Evolutionary conservation across 2,113 vertebrate species (phyloP).

Genomic region (Mustelus asterias): DNA sequence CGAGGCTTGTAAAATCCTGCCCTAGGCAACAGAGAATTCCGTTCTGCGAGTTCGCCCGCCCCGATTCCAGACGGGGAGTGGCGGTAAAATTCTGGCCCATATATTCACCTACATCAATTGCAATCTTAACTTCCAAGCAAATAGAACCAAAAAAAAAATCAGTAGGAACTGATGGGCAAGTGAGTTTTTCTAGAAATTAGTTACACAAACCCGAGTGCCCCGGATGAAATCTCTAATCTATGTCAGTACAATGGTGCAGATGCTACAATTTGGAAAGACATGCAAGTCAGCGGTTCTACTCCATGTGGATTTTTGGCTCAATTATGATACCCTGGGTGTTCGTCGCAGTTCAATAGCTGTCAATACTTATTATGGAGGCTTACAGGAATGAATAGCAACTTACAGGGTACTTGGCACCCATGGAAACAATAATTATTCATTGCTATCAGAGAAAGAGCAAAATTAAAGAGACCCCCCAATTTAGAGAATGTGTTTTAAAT

Average conservation of each 20-base stretch:
- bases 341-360: background rate
- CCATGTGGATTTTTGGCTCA: too few relatives aligned
- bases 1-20: too few relatives aligned
- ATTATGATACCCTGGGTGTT: background rate
- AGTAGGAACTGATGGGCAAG: background rate
- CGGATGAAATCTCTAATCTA: background rate
- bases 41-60: too few relatives aligned
- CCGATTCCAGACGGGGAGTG: too few relatives aligned
- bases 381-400: background rate
- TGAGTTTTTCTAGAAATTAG: background rate
- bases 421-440: background rate
- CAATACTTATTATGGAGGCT: background rate
- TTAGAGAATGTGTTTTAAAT: background rate
- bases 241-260: background rate
- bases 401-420: background rate
- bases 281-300: background rate
- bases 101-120: background rate
- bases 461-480: background rate
- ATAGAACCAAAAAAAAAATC: background rate
- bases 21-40: too few relatives aligned
- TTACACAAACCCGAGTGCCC: background rate
- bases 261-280: background rate
- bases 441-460: background rate
- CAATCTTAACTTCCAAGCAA: background rate
- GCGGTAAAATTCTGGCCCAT: too few relatives aligned